A percentile compares a stretch with the other conserved stretches of the same genome.
Conservation (phyloP, 2,888 invertebrate species). For the Athalia circularis region DNA sequence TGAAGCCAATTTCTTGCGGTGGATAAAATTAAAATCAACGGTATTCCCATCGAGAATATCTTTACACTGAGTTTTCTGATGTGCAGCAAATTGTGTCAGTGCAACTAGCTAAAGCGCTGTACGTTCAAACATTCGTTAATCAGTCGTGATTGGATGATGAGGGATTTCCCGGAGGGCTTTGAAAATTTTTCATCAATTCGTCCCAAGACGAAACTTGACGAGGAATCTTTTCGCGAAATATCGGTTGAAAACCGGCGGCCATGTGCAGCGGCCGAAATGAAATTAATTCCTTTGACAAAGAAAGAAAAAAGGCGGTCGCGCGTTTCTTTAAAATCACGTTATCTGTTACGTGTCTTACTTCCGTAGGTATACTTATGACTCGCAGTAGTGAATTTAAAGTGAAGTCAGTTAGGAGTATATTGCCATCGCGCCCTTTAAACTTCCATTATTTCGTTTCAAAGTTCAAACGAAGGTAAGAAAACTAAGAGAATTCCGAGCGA, state of each 20-base stretch:
- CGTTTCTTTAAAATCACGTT: constrained; percentile 12
- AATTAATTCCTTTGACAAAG: not conserved
- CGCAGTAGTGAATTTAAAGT: not conserved
- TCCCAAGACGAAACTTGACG: not conserved
- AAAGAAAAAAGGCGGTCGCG: not conserved
- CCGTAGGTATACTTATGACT: not conserved
- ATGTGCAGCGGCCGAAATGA: not conserved
- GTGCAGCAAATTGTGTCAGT: too few relatives aligned
- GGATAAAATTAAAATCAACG: too few relatives aligned
- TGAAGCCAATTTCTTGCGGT: too few relatives aligned
- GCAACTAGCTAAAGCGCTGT: not conserved
- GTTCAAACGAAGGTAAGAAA: constrained; percentile 4
- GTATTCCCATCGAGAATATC: too few relatives aligned
- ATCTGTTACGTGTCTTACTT: constrained; percentile 7
- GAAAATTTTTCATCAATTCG: not conserved
- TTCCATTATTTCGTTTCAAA: constrained; percentile 15
- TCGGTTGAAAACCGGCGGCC: not conserved
- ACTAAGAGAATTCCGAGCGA: not conserved
- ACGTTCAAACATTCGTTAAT: too few relatives aligned
- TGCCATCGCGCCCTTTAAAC: constrained; percentile 1
- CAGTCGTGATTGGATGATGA: constrained; percentile 5
- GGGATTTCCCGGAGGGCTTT: not conserved
- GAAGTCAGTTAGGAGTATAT: constrained; percentile 18
- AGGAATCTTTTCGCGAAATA: too few relatives aligned
- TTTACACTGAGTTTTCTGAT: too few relatives aligned